Conservation (phyloP, 2,888 invertebrate species). For the Gasteruption jaculator region DNA sequence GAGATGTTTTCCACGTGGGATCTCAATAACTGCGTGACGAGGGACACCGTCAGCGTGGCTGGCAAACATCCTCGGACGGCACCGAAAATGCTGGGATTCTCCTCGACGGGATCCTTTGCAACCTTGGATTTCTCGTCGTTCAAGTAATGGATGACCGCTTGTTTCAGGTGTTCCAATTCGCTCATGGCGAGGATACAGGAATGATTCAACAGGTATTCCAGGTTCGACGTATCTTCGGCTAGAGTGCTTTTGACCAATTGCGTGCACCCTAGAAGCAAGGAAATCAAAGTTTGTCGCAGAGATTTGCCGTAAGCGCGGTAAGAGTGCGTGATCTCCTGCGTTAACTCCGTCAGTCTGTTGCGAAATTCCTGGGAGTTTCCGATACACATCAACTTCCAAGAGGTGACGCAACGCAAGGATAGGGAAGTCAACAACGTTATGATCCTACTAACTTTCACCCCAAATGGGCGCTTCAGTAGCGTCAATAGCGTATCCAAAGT, state of each 20-base stretch:
- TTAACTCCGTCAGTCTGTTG: conserved; percentile 34
- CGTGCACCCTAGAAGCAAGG: conserved; percentile 40
- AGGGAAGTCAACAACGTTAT: conserved; percentile 42
- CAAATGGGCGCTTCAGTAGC: conserved; percentile 33
- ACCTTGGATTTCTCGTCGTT: conserved; percentile 8
- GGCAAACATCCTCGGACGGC: conserved; percentile 38
- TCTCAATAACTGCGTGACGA: conserved; percentile 41
- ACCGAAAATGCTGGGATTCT: conserved; percentile 25
- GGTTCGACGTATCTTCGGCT: conserved; percentile 32
- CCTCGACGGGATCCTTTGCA: conserved; percentile 16
- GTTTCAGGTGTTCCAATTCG: conserved; percentile 42
- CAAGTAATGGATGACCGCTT: conserved; percentile 24
- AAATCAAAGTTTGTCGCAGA: conserved; percentile 41
- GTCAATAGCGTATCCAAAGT: conserved; percentile 38
- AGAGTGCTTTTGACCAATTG: conserved; percentile 39
- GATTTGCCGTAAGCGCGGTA: conserved; percentile 40
- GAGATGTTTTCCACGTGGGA: conserved; percentile 23
- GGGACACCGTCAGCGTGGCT: conserved; percentile 41
- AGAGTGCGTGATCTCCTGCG: conserved; percentile 41
- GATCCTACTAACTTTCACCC: conserved; percentile 33
- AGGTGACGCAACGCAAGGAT: conserved; percentile 40
- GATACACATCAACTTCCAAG: conserved; percentile 40
- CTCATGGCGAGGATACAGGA: conserved; percentile 38
- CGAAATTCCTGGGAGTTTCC: conserved; percentile 34
- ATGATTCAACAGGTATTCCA: conserved; percentile 42